Base-by-base conservation (phyloP, 2,888 invertebrate genomes). In the Steinernema scapterisci region DNA sequence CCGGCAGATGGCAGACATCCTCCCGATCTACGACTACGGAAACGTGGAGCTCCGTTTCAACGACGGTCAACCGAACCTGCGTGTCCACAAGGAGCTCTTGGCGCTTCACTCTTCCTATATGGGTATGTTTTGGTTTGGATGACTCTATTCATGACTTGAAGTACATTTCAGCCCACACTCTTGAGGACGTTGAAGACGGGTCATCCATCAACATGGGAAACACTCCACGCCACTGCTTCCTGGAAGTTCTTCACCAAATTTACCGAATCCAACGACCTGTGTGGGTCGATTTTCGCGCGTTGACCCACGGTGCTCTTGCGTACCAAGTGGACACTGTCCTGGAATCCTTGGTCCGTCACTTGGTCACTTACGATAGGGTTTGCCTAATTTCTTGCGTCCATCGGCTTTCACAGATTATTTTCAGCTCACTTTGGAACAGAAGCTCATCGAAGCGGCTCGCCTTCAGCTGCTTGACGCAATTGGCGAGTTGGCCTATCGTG, bases 191-290 rank as follows among this genome's bases (percentile, higher is more conserved):
- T 23, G 75, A 76, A 73, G 54, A 75, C 5, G 75, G 73, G 13
- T 45, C 73, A 25, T 38, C 52, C 43, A 73, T 82, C 72, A 71
- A 71, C 31, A 77, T 78, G 56, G 63, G 63, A 63, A 63, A 31
- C 63, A 16, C 63, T 6, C 63, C 63, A 2, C 27, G 63, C 7
- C 27, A 31, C 25, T 63, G 31, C 6, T 81, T 83, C 70, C 71
- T 78, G 31, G 83, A 83, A 52, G 74, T 83, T 13, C 77, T 83
- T 27, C 78, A 78, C 54, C 81, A 82, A 46, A 71, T 78, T 19
- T 81, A 83, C 73, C 81, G 80, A 5, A 81, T 79, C 48, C 79
- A 81, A 31, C 81, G 81, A 45, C 80, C 82, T 1, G 74, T 83
- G 48, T 79, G 79, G 73, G 75, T 77, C 9, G 73, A 79, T 3